These are phyloP conservation scores for Lepidocyrtinus sp. DNA, from an alignment of 2,888 invertebrate species.

Conservation along the genomic window DNA sequence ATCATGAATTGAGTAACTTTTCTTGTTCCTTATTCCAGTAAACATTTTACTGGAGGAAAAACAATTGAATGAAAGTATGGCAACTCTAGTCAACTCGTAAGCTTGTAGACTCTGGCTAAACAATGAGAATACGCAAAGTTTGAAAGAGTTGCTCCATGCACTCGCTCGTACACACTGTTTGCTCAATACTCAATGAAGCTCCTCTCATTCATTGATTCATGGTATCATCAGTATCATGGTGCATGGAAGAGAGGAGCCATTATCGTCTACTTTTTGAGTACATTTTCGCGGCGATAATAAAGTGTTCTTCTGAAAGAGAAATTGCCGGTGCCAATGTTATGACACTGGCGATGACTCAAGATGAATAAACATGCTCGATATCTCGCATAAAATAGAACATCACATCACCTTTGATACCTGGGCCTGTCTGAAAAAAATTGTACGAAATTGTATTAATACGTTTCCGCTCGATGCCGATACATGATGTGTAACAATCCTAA, in stretches of 20 bases:
- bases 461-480: background rate
- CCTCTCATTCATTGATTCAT: background rate
- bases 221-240: no score
- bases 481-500: background rate
- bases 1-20: no score
- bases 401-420: background rate
- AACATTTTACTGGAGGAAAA: no score
- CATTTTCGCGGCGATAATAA: background rate
- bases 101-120: no score
- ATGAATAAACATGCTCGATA: constrained; percentile 13
- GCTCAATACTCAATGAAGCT: background rate
- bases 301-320: background rate
- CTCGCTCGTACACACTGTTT: no score
- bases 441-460: background rate
- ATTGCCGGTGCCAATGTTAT: background rate
- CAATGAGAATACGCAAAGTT: background rate
- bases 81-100: no score
- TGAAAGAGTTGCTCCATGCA: no score
- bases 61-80: no score
- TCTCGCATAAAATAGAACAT: background rate
- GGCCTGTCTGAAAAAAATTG: background rate
- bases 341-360: background rate
- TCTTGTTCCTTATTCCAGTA: no score
- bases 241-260: background rate
- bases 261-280: constrained; percentile 3